These are phyloP conservation scores for Ammospiza nelsoni DNA, from an alignment of 2,113 vertebrate species.

Conservation along the genomic window DNA sequence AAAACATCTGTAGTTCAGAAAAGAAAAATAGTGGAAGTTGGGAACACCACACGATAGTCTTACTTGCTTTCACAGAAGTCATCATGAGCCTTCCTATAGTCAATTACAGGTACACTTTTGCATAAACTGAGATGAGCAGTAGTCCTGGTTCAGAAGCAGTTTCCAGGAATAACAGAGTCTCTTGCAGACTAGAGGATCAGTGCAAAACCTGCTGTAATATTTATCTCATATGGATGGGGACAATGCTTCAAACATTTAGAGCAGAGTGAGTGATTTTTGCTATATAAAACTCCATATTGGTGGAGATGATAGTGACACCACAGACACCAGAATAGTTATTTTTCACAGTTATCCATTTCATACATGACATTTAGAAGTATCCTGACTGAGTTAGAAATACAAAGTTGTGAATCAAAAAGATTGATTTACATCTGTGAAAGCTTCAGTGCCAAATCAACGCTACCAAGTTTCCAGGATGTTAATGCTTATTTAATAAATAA, in stretches of 20 bases:
- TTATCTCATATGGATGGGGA: not conserved
- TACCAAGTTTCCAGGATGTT: not conserved
- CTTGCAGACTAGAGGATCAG: not conserved
- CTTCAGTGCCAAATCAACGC: not conserved
- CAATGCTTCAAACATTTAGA: not conserved
- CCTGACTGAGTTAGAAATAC: not conserved
- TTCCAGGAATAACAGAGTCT: not conserved
- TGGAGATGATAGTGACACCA: not conserved
- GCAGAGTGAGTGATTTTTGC: not conserved
- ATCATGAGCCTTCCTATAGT: not conserved
- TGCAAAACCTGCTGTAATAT: not conserved
- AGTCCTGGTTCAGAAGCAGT: not conserved
- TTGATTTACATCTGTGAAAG: not conserved
- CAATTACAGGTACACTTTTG: not conserved
- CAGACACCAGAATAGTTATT: not conserved
- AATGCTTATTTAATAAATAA: constrained; percentile 8
- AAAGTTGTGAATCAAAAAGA: not conserved
- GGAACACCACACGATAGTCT: not conserved
- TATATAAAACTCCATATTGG: not conserved
- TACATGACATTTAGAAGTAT: not conserved
- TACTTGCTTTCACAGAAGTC: not conserved
- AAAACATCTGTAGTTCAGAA: not conserved
- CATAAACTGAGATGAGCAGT: no score
- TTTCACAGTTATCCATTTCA: not conserved
- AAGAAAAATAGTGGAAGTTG: not conserved